Percentiles rank a stretch among this genome's conserved stretches.
phyloP scores from a whole-genome alignment of 2,113 vertebrate species.

The Myanophis thanlyinensis region DNA sequence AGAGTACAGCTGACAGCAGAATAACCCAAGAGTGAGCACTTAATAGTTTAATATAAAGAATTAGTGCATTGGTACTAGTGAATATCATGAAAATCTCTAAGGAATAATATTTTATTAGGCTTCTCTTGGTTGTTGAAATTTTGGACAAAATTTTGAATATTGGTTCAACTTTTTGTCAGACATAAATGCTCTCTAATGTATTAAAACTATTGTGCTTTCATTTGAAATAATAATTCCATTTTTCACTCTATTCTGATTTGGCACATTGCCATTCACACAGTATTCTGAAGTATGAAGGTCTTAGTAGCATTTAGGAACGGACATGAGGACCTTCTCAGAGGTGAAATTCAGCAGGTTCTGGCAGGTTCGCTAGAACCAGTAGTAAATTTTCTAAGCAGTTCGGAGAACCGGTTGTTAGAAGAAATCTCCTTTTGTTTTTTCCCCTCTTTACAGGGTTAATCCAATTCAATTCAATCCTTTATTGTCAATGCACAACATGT shows the following conservation, averaged over 20 bases:
- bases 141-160: not conserved
- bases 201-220: not conserved
- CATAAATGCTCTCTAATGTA: not conserved
- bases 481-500: too few species aligned
- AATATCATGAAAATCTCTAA: not conserved
- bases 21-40: not conserved
- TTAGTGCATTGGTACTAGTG: not conserved
- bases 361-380: too few species aligned
- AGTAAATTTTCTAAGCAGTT: too few species aligned
- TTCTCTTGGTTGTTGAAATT: not conserved
- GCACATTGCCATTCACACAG: not conserved
- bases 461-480: too few species aligned
- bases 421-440: too few species aligned
- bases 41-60: constrained; percentile 7
- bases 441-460: too few species aligned
- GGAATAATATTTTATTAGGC: not conserved
- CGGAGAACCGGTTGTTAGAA: too few species aligned
- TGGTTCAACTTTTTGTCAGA: not conserved
- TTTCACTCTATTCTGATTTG: not conserved
- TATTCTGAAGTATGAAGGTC: not conserved
- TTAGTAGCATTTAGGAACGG: not conserved
- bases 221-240: not conserved
- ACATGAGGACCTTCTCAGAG: too few species aligned
- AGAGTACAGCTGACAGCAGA: not conserved
- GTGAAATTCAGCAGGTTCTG: too few species aligned